Percentiles rank a stretch among this genome's conserved stretches.
Conservation (phyloP, 2,113 vertebrate species). For the Myocastor coypus region DNA sequence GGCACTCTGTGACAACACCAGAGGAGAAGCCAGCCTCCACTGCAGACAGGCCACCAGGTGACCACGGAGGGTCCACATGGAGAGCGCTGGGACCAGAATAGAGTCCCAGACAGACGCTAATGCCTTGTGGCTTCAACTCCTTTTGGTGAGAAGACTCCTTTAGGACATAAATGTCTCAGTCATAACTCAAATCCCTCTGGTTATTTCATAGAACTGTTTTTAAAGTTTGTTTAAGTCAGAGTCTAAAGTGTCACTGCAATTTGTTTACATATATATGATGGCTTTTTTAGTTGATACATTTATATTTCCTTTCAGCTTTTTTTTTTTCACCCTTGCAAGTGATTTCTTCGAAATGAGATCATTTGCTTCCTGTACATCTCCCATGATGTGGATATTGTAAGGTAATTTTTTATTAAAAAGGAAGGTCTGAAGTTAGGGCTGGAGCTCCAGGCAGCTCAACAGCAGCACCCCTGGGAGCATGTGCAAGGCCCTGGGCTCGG, state of each 20-base stretch:
- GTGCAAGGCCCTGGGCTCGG: background rate
- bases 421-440: background rate
- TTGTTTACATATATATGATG: background rate
- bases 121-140: constrained; percentile 37
- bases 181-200: background rate
- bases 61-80: background rate
- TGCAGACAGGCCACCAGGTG: background rate
- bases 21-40: background rate
- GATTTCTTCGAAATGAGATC: background rate
- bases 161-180: background rate
- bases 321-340: background rate
- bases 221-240: constrained; percentile 19
- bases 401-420: background rate
- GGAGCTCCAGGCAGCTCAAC: background rate
- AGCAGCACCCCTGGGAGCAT: background rate
- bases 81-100: background rate
- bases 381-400: background rate
- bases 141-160: constrained; percentile 53
- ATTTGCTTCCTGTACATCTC: background rate
- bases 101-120: background rate
- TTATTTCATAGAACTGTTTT: background rate
- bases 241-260: background rate
- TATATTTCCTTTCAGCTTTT: background rate
- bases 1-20: background rate
- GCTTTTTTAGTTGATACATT: constrained; percentile 10